phyloP scores from a whole-genome alignment of 2,113 vertebrate species.

The Colinus virginianus region DNA sequence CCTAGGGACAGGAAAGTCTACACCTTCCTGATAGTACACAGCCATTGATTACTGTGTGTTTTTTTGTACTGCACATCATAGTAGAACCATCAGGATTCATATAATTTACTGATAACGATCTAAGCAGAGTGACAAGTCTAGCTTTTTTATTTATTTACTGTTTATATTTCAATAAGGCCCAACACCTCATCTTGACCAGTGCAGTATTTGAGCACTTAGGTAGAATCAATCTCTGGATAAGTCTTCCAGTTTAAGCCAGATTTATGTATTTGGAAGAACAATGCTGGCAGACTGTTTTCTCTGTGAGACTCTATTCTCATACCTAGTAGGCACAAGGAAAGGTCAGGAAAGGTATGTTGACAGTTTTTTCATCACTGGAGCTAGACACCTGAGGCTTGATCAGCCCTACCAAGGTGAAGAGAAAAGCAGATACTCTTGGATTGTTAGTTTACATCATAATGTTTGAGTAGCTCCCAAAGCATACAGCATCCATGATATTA shows the following conservation, averaged over 20 bases:
- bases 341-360: neutral
- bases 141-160: neutral
- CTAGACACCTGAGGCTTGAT: neutral
- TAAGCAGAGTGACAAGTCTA: neutral
- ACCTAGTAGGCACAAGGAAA: neutral
- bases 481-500: neutral
- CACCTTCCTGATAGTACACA: neutral
- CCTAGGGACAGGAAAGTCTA: neutral
- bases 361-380: neutral
- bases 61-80: neutral
- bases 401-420: neutral
- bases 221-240: neutral
- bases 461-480: neutral
- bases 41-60: accelerated
- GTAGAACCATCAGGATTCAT: neutral
- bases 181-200: neutral
- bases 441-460: neutral
- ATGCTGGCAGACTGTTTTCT: neutral
- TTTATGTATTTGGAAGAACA: neutral
- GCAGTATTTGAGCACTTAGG: neutral
- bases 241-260: neutral
- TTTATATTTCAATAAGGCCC: neutral
- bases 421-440: neutral
- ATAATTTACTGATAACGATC: neutral
- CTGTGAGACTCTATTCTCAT: neutral